Percentiles rank a stretch among this genome's conserved stretches.
Evolutionary conservation across 2,113 vertebrate genomes (phyloP).

Genomic region (Plecotus auritus): DNA sequence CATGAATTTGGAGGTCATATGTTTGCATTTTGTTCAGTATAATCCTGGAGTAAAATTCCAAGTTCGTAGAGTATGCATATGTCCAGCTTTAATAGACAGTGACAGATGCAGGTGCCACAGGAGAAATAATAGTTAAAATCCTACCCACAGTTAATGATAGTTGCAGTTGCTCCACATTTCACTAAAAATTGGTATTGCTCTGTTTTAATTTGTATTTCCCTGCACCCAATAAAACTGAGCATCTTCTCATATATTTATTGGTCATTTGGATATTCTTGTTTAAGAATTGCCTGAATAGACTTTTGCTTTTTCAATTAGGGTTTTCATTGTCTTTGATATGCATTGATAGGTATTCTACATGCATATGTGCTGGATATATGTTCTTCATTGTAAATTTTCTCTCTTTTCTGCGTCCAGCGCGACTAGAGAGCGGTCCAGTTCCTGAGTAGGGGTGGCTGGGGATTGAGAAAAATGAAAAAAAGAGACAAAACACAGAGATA

Average conservation of each 20-base stretch:
- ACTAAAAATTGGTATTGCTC: not conserved
- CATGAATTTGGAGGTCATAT: not conserved
- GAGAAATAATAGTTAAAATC: not conserved
- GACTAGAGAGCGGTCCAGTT: no score
- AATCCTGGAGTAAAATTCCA: not conserved
- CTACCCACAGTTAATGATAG: not conserved
- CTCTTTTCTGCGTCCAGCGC: no score
- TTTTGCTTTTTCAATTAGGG: not conserved
- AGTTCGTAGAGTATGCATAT: not conserved
- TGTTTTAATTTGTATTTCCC: not conserved
- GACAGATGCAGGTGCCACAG: not conserved
- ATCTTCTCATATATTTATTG: not conserved
- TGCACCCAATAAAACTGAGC: not conserved
- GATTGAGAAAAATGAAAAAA: no score
- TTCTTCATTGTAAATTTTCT: not conserved
- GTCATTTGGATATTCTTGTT: not conserved
- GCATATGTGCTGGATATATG: not conserved
- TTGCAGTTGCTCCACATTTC: not conserved
- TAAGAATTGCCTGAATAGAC: not conserved
- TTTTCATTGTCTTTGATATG: not conserved
- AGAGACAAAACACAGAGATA: no score
- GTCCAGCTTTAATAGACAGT: not conserved
- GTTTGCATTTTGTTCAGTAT: not conserved
- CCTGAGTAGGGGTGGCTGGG: no score
- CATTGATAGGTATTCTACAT: not conserved